A percentile compares a stretch with the other conserved stretches of the same genome.
Conservation (phyloP, 2,888 invertebrate genomes). For the Trachelus iudaicus region DNA sequence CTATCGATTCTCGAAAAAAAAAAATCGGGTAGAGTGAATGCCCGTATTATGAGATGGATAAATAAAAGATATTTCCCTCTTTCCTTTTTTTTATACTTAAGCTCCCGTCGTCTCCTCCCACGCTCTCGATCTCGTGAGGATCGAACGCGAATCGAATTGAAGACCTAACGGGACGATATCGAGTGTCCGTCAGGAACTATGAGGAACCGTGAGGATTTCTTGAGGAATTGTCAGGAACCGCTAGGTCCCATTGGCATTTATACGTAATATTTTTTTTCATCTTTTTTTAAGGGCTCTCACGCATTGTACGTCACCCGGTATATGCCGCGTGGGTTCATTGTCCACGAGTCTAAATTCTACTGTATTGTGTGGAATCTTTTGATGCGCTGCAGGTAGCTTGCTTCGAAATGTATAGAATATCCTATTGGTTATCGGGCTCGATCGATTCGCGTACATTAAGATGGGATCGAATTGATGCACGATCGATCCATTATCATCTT, state of each 20-base stretch:
- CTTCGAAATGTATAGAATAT: background rate
- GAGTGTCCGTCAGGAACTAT: constrained; percentile 42
- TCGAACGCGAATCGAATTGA: constrained; percentile 42
- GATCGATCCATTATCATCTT: background rate
- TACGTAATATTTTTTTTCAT: background rate
- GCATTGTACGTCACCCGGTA: constrained; percentile 9
- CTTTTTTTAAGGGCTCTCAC: background rate
- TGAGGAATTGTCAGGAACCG: constrained; percentile 7
- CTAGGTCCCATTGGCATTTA: background rate
- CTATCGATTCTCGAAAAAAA: background rate
- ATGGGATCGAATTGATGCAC: background rate
- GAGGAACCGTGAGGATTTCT: constrained; percentile 25
- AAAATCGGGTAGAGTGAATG: background rate
- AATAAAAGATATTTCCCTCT: background rate
- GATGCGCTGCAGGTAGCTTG: background rate
- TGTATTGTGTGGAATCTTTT: background rate
- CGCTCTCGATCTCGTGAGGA: constrained; percentile 31
- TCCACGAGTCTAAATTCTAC: background rate
- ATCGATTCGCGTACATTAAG: background rate
- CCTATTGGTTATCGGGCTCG: background rate
- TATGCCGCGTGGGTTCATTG: constrained; percentile 17
- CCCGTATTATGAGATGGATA: background rate
- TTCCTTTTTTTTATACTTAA: background rate
- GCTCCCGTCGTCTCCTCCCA: constrained; percentile 26
- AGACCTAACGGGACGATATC: constrained; percentile 61